Evolutionary conservation across 1,140 invertebrate genomes (phyloP).

Genomic region (Drosophila subpulchrella): DNA sequence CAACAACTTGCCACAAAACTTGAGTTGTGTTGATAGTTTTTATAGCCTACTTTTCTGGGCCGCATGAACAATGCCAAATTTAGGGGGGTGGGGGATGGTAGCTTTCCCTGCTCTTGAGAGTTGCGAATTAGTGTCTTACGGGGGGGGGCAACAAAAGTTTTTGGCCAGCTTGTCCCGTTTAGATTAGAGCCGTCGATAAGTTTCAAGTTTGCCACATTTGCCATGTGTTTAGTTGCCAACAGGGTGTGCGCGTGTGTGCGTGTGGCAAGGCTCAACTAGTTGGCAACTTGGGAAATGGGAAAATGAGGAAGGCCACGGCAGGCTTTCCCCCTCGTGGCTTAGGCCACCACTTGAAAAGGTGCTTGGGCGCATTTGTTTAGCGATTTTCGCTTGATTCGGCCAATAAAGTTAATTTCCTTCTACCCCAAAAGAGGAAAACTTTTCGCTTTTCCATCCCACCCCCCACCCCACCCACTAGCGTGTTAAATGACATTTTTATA

Average conservation of each 20-base stretch:
- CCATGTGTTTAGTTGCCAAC: conserved; percentile 72
- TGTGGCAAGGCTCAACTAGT: conserved; percentile 67
- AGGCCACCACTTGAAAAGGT: conserved; percentile 68
- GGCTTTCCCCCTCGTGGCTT: conserved; percentile 1
- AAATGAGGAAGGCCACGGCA: background rate
- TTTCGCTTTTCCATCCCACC: conserved; percentile 15
- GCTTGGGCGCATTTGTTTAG: conserved; percentile 78
- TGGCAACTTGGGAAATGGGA: conserved; percentile 54
- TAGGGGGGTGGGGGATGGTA: background rate
- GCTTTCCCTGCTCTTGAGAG: conserved; percentile 5
- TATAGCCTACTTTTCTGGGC: conserved; percentile 75
- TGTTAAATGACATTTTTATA: conserved; percentile 79
- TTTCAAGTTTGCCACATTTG: conserved; percentile 69
- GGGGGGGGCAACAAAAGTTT: conserved; percentile 48
- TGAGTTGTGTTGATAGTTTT: conserved; percentile 80
- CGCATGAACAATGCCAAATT: conserved; percentile 27
- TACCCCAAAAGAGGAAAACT: conserved; percentile 34
- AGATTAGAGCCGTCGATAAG: conserved; percentile 79
- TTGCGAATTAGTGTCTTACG: conserved; percentile 76
- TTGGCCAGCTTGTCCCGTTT: conserved; percentile 69
- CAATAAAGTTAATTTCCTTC: conserved; percentile 78
- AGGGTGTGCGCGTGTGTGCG: conserved; percentile 23
- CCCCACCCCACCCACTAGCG: no score
- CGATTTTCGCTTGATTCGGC: conserved; percentile 79
- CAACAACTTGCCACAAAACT: conserved; percentile 61